Evolutionary conservation across 2,113 vertebrate species (phyloP).

Genomic region (Perca flavescens): DNA sequence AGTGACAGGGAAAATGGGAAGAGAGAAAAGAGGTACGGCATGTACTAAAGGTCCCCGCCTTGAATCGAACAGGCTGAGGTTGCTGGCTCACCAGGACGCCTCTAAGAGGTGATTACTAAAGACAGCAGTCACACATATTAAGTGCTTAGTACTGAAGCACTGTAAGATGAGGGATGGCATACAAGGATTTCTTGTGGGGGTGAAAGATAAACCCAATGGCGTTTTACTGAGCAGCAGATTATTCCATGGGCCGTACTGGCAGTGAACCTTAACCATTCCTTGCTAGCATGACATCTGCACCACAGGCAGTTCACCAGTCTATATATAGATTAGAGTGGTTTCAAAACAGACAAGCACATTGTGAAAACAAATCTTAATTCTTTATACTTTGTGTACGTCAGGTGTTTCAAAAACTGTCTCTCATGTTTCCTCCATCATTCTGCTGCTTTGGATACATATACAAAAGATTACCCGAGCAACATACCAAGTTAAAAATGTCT

Average conservation of each 20-base stretch:
- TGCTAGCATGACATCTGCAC: slow-evolving; percentile 64
- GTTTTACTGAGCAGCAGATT: slow-evolving; percentile 25
- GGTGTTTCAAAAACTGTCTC: slow-evolving; percentile 27
- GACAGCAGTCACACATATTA: slow-evolving; percentile 65
- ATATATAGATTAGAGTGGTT: slow-evolving; percentile 66
- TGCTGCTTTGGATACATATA: slow-evolving; percentile 28
- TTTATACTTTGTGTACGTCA: neutral
- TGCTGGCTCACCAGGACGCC: slow-evolving; percentile 47
- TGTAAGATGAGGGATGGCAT: slow-evolving; percentile 42
- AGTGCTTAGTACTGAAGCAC: slow-evolving; percentile 44
- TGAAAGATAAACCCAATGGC: slow-evolving; percentile 44
- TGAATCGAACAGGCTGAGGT: slow-evolving; percentile 41
- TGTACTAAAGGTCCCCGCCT: slow-evolving; percentile 45
- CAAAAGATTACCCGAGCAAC: slow-evolving; percentile 21
- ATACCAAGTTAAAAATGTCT: slow-evolving; percentile 62
- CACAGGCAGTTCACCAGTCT: slow-evolving; percentile 49
- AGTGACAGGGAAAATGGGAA: neutral
- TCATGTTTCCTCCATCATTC: slow-evolving; percentile 37
- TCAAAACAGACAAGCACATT: slow-evolving; percentile 38
- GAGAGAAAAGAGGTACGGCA: slow-evolving; percentile 8
- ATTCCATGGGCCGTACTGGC: slow-evolving; percentile 33
- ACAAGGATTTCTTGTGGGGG: slow-evolving; percentile 39
- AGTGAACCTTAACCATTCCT: slow-evolving; percentile 45
- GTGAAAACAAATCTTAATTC: slow-evolving; percentile 35
- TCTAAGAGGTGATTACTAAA: slow-evolving; percentile 61